Evolutionary conservation across 2,797 vertebrate genomes (phyloP).

Genomic region (Enteromius argenteus): DNA sequence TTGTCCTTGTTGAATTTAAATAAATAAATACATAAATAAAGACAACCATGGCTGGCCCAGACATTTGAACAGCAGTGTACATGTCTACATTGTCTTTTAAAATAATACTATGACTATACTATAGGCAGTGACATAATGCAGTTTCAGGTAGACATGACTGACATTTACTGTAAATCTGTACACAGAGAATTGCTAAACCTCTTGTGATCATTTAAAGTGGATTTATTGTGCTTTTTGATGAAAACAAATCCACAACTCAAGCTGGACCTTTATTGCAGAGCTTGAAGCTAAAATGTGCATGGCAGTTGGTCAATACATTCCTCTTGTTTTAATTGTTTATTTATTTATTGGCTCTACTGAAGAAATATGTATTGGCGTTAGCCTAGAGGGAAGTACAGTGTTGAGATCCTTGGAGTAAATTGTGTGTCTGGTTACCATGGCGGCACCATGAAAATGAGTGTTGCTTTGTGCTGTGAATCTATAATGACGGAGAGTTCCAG

Average conservation of each 20-base stretch:
- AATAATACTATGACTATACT: not conserved
- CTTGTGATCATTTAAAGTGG: slow-evolving; percentile 51
- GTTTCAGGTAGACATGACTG: slow-evolving; percentile 1
- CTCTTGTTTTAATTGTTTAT: slow-evolving; percentile 62
- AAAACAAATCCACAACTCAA: slow-evolving; percentile 51
- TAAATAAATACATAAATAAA: not conserved
- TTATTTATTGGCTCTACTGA: slow-evolving; percentile 58
- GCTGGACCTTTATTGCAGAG: slow-evolving; percentile 46
- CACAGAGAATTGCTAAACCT: slow-evolving; percentile 43
- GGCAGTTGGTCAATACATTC: slow-evolving; percentile 55
- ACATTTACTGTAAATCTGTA: not conserved
- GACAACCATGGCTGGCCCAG: not conserved
- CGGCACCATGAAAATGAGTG: slow-evolving; percentile 48
- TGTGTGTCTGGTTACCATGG: slow-evolving; percentile 49
- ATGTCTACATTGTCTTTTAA: not conserved
- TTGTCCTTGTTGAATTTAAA: not conserved
- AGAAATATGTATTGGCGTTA: slow-evolving; percentile 56
- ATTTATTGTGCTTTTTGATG: slow-evolving; percentile 54
- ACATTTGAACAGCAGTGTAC: not conserved
- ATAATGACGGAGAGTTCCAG: slow-evolving; percentile 6
- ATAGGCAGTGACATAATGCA: not conserved
- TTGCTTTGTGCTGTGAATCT: slow-evolving; percentile 43
- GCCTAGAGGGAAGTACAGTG: slow-evolving; percentile 54
- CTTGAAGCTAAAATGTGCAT: slow-evolving; percentile 49
- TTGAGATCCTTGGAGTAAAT: slow-evolving; percentile 39